phyloP scores from a whole-genome alignment of 2,888 invertebrate species.

The Micropterix aruncella region DNA sequence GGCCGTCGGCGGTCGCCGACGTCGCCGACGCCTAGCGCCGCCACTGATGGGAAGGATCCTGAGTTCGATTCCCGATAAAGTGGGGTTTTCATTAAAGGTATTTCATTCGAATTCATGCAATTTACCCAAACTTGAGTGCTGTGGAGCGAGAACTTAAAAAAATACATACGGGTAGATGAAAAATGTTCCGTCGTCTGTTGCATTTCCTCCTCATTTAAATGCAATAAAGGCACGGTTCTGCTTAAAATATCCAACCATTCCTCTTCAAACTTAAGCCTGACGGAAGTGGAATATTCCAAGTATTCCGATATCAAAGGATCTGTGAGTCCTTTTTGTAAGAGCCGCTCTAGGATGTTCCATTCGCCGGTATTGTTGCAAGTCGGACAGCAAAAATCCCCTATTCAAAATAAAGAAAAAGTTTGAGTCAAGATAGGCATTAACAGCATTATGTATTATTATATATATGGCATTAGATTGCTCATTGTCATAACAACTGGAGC shows the following conservation, averaged over 20 bases:
- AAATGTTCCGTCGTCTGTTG: conserved; percentile 33
- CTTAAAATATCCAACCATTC: conserved; percentile 32
- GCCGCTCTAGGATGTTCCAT: conserved; percentile 43
- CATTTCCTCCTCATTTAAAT: conserved; percentile 28
- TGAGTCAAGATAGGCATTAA: no score
- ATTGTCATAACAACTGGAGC: no score
- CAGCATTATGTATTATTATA: background rate
- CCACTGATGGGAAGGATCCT: no score
- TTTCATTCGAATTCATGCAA: no score
- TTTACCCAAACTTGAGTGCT: no score
- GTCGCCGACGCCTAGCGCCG: no score
- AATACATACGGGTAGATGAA: conserved; percentile 39
- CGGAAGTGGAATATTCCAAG: conserved; percentile 21
- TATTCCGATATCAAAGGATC: conserved; percentile 24
- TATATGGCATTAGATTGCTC: background rate
- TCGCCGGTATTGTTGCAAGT: conserved; percentile 52
- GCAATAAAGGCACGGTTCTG: conserved; percentile 26
- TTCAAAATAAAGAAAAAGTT: no score
- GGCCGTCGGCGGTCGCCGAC: no score
- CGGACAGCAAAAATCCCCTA: conserved; percentile 58
- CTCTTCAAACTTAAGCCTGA: conserved; percentile 24
- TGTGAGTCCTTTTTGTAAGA: conserved; percentile 29
- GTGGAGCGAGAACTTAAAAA: conserved; percentile 6
- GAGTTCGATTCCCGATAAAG: no score
- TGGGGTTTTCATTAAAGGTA: no score